Base-by-base conservation (phyloP, 2,888 invertebrate genomes). In the Megastigmus dorsalis region DNA sequence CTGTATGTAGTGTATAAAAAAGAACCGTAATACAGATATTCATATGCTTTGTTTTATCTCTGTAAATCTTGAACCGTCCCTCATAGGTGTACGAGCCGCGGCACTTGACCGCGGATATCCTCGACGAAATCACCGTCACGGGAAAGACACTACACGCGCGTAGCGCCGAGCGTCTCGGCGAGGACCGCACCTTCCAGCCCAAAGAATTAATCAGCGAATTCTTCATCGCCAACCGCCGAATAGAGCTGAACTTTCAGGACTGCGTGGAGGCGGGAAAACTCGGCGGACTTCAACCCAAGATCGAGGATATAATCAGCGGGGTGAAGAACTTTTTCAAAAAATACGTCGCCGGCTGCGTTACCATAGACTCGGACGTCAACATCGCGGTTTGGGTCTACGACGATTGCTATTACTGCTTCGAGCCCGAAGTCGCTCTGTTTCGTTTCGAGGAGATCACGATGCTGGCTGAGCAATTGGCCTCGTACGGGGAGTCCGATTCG, bases 141-240 rank as follows among this genome's bases (percentile, higher is more conserved):
- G 86, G 86, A 0, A 82, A 84, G 20, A 84, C 84, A 54, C 71
- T 87, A 7, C 84, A 86, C 45, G 77, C 82, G 0, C 84, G 82
- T 7, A 84, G 82, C 28, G 79, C 81, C 0, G 79, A 75, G 0
- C 80, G 84, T 13, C 72, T 85, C 0, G 85, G 82, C 0, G 60
- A 54, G 5, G 70, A 71, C 2, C 18, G 23, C 13, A 50, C 67
- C 0, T 57, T 77, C 5, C 84, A 79, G 0, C 75, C 85, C 0
- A 85, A 81, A 30, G 83, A 86, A 36, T 80, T 87, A 30, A 80
- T 84, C 9, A 82, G 76, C 3, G 86, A 86, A 71, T 84, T 87
- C 20, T 85, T 86, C 50, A 69, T 87, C 2, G 82, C 86, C 0
- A 81, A 82, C 38, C 82, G 86, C 3, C 78, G 84, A 2, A 84